Base-by-base conservation (phyloP, 2,888 invertebrate genomes). In the Cancer borealis region DNA sequence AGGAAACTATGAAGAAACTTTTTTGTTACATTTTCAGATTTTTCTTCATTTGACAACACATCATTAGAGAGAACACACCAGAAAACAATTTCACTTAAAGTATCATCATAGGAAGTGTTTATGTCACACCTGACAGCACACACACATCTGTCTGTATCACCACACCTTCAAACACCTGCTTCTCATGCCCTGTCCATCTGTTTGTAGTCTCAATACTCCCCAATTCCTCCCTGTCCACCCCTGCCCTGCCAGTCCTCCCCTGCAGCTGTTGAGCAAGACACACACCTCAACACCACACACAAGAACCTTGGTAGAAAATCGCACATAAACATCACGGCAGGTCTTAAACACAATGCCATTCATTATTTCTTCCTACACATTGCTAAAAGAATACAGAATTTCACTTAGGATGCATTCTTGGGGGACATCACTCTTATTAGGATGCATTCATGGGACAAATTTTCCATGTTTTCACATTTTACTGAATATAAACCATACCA, bases 221-320 rank as follows among this genome's bases (percentile, higher is more conserved):
- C 54, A 46, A 2, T 30, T 47, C 5, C 2, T 79, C 10, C 26
- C 45, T 84, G 47, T 30, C 39, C 79, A n/a, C 49, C 12, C 10
- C 73, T 0, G 14, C 17, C 73, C 84, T 91, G 84, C 45, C 79
- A 84, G 93, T 47, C 60, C 49, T 90, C 49, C n/a, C 79, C 79
- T 90, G 54, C 45, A n/a, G 93, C 90, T 91, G 60, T 93, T 93
- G 93, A 93, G 93, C 91, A 93, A 93, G 79, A 93, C 89, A 79
- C 39, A 54, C 54, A 60, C 60, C 60, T 60, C 21, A 17, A 60
- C 26, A 8, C 60, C 87, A 87, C 91, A 91, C 66, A 93, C 92
- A 92, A n/a, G 14, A 89, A 93, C 93, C 84, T 87, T 73, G 60
- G 54, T 49, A 79, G 91, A 93, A 79, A 73, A 73, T 73, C 6